Conservation (phyloP, 2,113 vertebrate genomes). For the Hydrolagus affinis region DNA sequence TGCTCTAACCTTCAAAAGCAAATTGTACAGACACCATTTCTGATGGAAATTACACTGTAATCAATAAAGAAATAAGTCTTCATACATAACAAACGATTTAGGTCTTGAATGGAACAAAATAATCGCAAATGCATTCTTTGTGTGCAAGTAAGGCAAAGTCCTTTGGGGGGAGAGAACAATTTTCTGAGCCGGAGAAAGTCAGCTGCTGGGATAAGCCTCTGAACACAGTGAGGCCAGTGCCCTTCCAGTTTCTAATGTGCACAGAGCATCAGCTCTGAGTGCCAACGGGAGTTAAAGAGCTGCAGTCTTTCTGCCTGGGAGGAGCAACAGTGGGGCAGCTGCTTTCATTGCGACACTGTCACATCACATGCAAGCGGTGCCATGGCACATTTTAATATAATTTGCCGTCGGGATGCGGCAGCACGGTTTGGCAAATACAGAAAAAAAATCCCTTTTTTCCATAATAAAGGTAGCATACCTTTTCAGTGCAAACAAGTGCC, state of each 20-base stretch:
- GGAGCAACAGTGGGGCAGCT: not conserved
- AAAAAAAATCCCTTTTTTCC: not conserved
- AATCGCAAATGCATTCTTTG: not conserved
- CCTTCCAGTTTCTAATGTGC: not conserved
- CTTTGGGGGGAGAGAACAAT: not conserved
- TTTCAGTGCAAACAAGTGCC: too few species aligned
- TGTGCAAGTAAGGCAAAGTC: not conserved
- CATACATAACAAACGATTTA: too few species aligned
- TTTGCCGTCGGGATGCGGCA: too few species aligned
- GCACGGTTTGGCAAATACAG: not conserved
- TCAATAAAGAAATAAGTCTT: too few species aligned
- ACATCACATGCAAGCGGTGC: not conserved
- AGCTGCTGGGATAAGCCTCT: not conserved
- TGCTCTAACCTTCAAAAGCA: not conserved
- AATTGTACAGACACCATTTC: not conserved
- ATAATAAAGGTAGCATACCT: not conserved
- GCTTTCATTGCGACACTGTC: not conserved
- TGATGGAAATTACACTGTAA: not conserved
- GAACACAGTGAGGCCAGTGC: not conserved
- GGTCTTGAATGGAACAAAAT: not conserved
- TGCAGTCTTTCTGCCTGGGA: not conserved
- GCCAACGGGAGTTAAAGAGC: not conserved
- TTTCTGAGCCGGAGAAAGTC: not conserved
- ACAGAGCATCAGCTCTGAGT: not conserved
- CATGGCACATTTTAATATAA: not conserved